These are phyloP conservation scores for Aphelenchoides besseyi DNA, from an alignment of 1,140 invertebrate genomes.

Conservation along the genomic window DNA sequence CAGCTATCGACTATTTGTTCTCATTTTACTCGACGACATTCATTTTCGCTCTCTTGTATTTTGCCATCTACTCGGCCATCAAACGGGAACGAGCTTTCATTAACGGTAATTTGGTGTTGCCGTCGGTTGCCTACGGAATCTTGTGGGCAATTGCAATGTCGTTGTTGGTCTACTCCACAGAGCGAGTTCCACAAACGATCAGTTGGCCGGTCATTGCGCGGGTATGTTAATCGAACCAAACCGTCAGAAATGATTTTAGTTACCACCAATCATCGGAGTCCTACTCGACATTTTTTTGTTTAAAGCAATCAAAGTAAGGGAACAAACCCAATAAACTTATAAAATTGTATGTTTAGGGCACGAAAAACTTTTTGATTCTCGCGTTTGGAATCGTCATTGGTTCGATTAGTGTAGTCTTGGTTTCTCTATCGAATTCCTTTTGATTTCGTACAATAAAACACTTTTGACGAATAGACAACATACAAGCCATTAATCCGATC, in stretches of 20 bases:
- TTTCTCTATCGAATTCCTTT: slow-evolving; percentile 36
- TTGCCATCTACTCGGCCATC: slow-evolving; percentile 45
- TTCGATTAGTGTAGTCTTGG: slow-evolving; percentile 35
- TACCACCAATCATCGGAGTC: slow-evolving; percentile 55
- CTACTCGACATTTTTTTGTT: slow-evolving; percentile 48
- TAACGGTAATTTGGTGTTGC: slow-evolving; percentile 43
- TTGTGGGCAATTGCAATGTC: slow-evolving; percentile 54
- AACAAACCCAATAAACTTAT: neutral
- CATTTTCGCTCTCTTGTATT: slow-evolving; percentile 55
- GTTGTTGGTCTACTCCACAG: slow-evolving; percentile 51
- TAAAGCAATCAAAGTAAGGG: slow-evolving; percentile 31
- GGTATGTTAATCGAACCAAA: slow-evolving; percentile 24
- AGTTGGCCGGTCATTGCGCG: slow-evolving; percentile 55
- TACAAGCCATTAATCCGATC: no score
- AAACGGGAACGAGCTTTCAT: slow-evolving; percentile 34
- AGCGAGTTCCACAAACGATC: slow-evolving; percentile 49
- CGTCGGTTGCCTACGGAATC: slow-evolving; percentile 51
- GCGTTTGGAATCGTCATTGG: slow-evolving; percentile 35
- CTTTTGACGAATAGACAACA: no score
- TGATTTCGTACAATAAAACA: no score
- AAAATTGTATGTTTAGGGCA: slow-evolving; percentile 23
- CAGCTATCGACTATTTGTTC: slow-evolving; percentile 56
- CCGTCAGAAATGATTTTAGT: slow-evolving; percentile 29
- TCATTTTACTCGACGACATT: slow-evolving; percentile 55
- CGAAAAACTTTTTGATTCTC: slow-evolving; percentile 37